Conservation (phyloP, 2,113 vertebrate species). For the Salvelinus alpinus region DNA sequence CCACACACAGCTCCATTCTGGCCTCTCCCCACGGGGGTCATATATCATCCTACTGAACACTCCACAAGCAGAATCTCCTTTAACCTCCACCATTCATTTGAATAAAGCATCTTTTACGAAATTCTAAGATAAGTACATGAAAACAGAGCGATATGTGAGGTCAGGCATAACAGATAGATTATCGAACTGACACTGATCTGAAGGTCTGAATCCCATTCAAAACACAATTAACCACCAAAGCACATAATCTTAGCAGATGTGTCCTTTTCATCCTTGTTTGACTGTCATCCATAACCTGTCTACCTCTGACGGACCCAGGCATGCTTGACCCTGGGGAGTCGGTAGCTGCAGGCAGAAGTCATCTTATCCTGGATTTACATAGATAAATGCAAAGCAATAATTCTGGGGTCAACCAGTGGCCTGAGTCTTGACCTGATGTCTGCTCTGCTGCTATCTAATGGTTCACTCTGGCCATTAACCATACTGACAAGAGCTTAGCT, state of each 20-base stretch:
- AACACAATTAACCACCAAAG: constrained; percentile 71
- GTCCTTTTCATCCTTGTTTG: constrained; percentile 59
- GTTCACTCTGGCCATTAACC: constrained; percentile 33
- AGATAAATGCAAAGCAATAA: constrained; percentile 65
- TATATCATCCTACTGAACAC: constrained; percentile 66
- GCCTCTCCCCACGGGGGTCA: constrained; percentile 70
- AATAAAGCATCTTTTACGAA: constrained; percentile 63
- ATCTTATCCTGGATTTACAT: constrained; percentile 74
- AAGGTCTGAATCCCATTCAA: constrained; percentile 66
- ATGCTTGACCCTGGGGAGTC: constrained; percentile 55
- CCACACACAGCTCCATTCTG: constrained; percentile 62
- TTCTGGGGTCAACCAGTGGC: constrained; percentile 35
- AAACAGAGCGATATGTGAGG: neutral
- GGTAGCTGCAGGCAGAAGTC: constrained; percentile 22
- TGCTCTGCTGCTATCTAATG: constrained; percentile 25
- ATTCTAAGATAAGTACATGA: neutral
- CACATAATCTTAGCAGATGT: constrained; percentile 67
- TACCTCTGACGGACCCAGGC: constrained; percentile 40
- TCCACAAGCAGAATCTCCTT: constrained; percentile 15
- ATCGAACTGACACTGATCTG: neutral
- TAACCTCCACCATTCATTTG: constrained; percentile 65
- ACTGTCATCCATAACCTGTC: constrained; percentile 64
- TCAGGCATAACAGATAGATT: neutral
- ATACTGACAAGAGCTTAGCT: constrained; percentile 41
- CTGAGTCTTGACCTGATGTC: constrained; percentile 48